Evolutionary conservation across 2,797 vertebrate species (phyloP).

Genomic region (Anableps anableps): DNA sequence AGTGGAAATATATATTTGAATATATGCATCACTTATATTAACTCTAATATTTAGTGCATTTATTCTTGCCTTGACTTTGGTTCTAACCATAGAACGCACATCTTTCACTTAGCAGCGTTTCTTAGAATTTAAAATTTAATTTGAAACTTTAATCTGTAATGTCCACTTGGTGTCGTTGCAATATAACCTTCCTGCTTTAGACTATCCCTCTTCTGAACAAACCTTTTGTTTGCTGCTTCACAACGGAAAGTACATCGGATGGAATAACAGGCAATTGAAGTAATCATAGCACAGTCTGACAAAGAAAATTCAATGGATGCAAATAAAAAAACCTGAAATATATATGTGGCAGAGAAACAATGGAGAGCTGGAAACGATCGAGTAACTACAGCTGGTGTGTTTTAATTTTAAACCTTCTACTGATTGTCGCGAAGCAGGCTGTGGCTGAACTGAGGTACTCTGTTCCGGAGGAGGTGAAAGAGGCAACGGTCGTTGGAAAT

Average conservation of each 20-base stretch:
- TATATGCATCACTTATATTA: neutral
- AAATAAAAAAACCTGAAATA: neutral
- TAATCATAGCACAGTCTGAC: too few species aligned
- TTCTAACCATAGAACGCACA: neutral
- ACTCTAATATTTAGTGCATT: neutral
- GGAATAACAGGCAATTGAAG: neutral
- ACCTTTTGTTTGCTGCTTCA: constrained; percentile 4
- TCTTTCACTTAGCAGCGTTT: too few species aligned
- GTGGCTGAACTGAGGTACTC: constrained; percentile 78
- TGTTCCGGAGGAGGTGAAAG: constrained; percentile 79
- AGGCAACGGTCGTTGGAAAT: constrained; percentile 81
- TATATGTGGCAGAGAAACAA: constrained; percentile 5
- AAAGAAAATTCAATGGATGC: neutral
- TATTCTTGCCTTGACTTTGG: neutral
- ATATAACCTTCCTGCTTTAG: neutral
- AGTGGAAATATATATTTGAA: neutral
- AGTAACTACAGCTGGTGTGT: constrained; percentile 13
- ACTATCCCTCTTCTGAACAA: neutral
- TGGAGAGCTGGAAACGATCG: constrained; percentile 31
- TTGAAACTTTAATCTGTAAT: neutral
- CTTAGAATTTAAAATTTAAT: neutral
- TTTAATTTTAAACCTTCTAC: constrained; percentile 10
- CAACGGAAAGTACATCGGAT: neutral
- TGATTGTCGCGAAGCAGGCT: constrained; percentile 33
- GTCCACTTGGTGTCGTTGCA: constrained; percentile 13